Percentiles rank a stretch among this genome's conserved stretches.
These are phyloP conservation scores for Grallaria varia DNA, from an alignment of 2,113 vertebrate species.

Conservation along the genomic window DNA sequence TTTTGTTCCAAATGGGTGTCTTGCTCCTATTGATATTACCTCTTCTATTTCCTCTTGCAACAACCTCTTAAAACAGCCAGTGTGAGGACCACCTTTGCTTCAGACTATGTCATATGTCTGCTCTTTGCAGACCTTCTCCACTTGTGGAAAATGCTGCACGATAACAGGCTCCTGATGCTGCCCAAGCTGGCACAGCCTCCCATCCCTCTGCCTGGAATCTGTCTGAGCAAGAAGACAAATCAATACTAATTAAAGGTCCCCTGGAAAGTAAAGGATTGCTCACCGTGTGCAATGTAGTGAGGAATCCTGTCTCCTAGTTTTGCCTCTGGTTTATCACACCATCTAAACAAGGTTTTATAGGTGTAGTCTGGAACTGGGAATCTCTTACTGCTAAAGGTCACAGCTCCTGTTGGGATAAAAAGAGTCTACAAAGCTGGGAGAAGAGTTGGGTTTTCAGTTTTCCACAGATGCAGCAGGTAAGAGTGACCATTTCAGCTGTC, in stretches of 20 bases:
- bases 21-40: background rate
- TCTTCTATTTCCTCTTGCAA: background rate
- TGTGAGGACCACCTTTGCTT: background rate
- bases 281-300: background rate
- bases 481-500: background rate
- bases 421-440: background rate
- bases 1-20: background rate
- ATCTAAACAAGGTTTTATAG: background rate
- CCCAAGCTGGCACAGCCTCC: background rate
- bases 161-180: background rate
- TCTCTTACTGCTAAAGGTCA: background rate
- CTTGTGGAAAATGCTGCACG: background rate
- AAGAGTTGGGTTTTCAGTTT: background rate
- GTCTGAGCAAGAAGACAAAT: background rate
- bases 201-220: background rate
- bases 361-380: background rate
- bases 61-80: background rate
- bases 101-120: background rate
- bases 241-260: background rate
- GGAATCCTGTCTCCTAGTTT: background rate
- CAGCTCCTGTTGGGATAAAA: background rate
- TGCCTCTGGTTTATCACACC: conserved; percentile 7
- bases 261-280: background rate
- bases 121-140: background rate
- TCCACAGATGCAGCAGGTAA: background rate